Base-by-base conservation (phyloP, 2,113 vertebrate genomes). In the Ceuthmochares aereus region DNA sequence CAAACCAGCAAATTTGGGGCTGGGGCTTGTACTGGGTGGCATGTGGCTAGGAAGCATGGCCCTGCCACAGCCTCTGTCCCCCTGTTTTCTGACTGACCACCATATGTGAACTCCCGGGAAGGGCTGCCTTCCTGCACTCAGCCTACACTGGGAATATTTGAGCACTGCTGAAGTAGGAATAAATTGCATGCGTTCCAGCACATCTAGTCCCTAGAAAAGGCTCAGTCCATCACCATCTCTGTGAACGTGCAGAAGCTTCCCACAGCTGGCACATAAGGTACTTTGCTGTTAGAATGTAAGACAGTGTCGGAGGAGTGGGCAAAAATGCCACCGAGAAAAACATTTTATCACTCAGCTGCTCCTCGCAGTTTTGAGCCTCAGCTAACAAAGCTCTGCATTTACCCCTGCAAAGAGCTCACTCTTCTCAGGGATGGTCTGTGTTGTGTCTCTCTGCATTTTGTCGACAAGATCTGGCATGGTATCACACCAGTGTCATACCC, bases 1-100 rank as follows among this genome's bases (percentile, higher is more conserved):
- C 32, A 26, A 9, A 16, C 5, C 13, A 21, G 22, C 16, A 56
- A 14, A 14, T 62, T 67, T 30, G 63, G 42, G 73, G 30, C 34
- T 69, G 64, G 40, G n/a, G 21, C 6, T 36, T 74, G 42, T 73
- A 23, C 45, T 60, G 55, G 32, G 36, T 42, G 22, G 43, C 6
- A 1, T 1, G 4, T 34, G 27, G 18, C 13, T 0, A 0, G 68
- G 62, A 68, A 64, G 26, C 0, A 0, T 4, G 3, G 25, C 40
- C 32, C 27, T 32, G n/a, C 5, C 47, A 25, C 27, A 62, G 36
- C 9, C 26, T 66, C 40, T 36, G 27, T 9, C 25, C 34, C 42
- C 19, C 14, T 0, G 0, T 29, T 75, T 92, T 21, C 37, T 3
- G 4, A 2, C 20, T 27, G 49, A 68, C 29, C 55, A 27, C 64